Base-by-base conservation (phyloP, 2,888 invertebrate genomes). In the Boloria selene region DNA sequence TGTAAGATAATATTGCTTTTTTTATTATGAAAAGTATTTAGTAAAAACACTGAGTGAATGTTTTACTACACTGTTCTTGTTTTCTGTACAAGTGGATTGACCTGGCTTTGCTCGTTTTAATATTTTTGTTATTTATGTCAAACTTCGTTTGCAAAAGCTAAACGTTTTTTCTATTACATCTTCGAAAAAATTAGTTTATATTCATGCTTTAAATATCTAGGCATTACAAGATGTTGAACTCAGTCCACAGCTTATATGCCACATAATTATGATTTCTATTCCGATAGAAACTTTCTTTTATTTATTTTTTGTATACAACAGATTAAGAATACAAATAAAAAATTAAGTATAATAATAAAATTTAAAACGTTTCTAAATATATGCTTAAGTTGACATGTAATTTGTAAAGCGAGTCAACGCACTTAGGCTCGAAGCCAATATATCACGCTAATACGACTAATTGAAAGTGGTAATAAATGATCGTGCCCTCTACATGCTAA, bases 401-500 rank as follows among this genome's bases (percentile, higher is more conserved):
- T 61, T 16, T 42, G 44, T 16, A 10, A n/a, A 52, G 54, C 54
- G 53, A 59, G 44, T 58, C 51, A 58, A 52, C 56, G 56, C 55
- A 56, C 56, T 56, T 45, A 47, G 17, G 14, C 26, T 10, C 17
- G 16, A 49, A 58, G 17, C 56, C 64, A 58, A 45, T 64, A 64
- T 42, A 58, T 64, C 64, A 64, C 50, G 59, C 60, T 64, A 64
- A 67, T 67, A 64, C 64, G 64, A 64, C 67, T 64, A 64, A 67
- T 67, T 67, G 64, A 56, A 67, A 59, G 26, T 55, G 60, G 60
- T 64, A 60, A 67, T 64, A 64, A 67, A 67, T 61, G 67, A 67
- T 64, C 67, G 51, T 45, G 45, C 60, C 60, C 60, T 67, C 59
- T 67, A 67, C 64, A 61, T 60, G 45, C 60, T 67, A 67, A 67